phyloP scores from a whole-genome alignment of 2,888 invertebrate species.

The Hydraecia micacea region DNA sequence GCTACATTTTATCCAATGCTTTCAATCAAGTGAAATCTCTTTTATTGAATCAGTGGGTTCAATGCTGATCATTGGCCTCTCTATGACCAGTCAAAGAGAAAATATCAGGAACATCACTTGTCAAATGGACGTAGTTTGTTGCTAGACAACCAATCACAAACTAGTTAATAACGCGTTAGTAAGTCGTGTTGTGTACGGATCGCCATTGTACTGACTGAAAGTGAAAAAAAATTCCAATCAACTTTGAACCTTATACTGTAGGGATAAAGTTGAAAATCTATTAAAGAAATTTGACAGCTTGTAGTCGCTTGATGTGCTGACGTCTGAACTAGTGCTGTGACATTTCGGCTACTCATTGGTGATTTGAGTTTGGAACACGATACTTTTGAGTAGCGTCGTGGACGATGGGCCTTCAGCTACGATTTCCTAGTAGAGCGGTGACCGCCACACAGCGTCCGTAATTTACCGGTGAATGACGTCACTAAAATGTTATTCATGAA shows the following conservation, averaged over 20 bases:
- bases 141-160: neutral
- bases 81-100: neutral
- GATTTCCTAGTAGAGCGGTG: no score
- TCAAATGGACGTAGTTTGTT: neutral
- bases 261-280: no score
- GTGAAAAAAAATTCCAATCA: no score
- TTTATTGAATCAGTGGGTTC: neutral
- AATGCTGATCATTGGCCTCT: no score
- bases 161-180: neutral
- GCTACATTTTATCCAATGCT: constrained; percentile 3
- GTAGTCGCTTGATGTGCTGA: no score
- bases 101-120: neutral
- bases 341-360: neutral
- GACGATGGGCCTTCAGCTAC: neutral
- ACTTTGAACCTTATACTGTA: no score
- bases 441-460: no score
- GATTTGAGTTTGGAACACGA: neutral
- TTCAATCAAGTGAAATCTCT: neutral
- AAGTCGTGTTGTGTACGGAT: neutral
- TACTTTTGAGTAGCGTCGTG: neutral
- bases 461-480: no score
- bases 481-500: no score
- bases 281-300: no score
- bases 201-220: neutral
- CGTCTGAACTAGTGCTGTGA: neutral